Evolutionary conservation across 2,113 vertebrate species (phyloP), one percentile per base, ranked within the genome.

Genomic region (Bubo blakistoni): DNA sequence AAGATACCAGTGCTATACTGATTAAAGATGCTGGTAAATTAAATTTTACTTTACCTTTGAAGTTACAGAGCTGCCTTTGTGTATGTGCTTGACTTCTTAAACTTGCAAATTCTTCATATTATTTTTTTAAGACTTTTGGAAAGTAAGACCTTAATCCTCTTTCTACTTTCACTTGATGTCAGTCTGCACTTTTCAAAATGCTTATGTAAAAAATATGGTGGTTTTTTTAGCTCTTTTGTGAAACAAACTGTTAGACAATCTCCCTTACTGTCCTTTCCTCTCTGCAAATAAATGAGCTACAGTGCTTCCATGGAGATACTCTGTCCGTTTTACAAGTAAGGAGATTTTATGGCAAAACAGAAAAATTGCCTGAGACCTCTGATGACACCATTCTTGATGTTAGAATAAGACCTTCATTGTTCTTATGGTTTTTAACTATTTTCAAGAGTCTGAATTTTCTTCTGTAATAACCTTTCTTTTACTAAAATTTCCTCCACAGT

Each of bases 11-110:
- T 97, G 98, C 98, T 96, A 79, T 99, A 92, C 98, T 99, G 88
- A 99, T 99, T 97, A 99, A 99, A 98, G 99, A 99, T 98, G 99
- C 99, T 95, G 99, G 99, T 99, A 98, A 97, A 97, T 96, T 92
- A 54, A 76, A 46, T 77, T 91, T 92, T 92, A 46, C n/a, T 76
- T 83, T 78, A 62, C 29, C 11, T 86, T 93, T 79, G 32, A 91
- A 91, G 20, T 36, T 79, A 47, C 32, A 42, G 29, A 69, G 4
- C 8, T 4, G 1, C 9, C 85, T 70, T 22, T 47, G 2, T 92
- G 1, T 69, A 9, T 86, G 19, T 87, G 9, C 40, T 70, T 93
- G 77, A 27, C 22, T 74, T 59, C 13, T 70, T 85, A 78, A 47
- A 47, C 46, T 47, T 47, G 19, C 19, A 47, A 47, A 47, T 47